Conservation (phyloP, 2,888 invertebrate genomes). For the Minunthozetes semirufus region DNA sequence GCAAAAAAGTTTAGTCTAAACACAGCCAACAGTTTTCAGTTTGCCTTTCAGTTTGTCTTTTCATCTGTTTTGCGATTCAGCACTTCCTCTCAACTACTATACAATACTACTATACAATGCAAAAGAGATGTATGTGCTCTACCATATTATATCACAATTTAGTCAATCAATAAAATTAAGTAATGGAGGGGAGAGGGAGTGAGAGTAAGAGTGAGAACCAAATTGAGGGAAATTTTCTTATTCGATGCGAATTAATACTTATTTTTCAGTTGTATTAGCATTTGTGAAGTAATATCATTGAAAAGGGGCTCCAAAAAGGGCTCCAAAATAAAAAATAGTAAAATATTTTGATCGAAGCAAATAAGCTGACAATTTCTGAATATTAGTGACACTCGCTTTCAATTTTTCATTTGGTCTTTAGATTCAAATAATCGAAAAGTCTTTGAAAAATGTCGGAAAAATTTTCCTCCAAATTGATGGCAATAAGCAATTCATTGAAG, state of each 20-base stretch:
- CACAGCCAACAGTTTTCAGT: neutral
- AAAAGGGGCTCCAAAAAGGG: neutral
- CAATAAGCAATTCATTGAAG: conserved; percentile 30
- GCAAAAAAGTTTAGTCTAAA: neutral
- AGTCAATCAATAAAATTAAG: conserved; percentile 11
- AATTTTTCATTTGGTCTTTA: neutral
- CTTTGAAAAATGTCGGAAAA: conserved; percentile 12
- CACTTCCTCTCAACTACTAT: conserved; percentile 9
- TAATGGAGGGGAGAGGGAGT: neutral
- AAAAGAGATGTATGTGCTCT: neutral
- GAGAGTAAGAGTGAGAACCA: neutral
- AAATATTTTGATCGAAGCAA: conserved; percentile 10
- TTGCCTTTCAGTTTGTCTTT: conserved; percentile 25
- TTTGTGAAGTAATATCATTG: neutral
- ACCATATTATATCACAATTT: conserved; percentile 6
- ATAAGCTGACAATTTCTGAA: conserved; percentile 24
- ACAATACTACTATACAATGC: neutral
- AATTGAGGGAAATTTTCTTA: neutral
- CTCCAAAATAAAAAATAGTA: neutral
- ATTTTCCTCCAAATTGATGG: conserved; percentile 24
- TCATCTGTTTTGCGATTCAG: conserved; percentile 37
- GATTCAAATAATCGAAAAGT: neutral
- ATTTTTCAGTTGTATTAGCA: neutral
- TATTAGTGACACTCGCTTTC: conserved; percentile 25
- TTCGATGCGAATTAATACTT: neutral